Evolutionary conservation across 2,888 invertebrate genomes (phyloP).

Genomic region (Lasioglossum vierecki): DNA sequence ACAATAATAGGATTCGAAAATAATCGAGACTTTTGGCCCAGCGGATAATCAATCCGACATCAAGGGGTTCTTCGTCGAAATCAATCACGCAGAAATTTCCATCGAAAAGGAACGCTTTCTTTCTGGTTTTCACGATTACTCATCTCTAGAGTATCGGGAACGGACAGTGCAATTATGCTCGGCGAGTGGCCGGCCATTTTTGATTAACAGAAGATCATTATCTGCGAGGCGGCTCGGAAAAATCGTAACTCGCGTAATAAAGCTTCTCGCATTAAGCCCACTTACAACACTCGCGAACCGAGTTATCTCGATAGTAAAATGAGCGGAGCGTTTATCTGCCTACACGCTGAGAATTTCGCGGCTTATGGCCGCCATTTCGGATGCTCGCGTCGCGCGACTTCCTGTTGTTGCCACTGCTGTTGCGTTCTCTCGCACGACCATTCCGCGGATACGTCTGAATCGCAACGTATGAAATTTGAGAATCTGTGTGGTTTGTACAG

Average conservation of each 20-base stretch:
- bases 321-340: conserved; percentile 62
- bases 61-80: not conserved
- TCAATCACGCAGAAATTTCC: not conserved
- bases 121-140: not conserved
- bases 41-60: not conserved
- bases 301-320: conserved; percentile 60
- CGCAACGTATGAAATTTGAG: not conserved
- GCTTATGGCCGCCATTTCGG: conserved; percentile 21
- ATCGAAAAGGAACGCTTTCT: not conserved
- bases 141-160: not conserved
- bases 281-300: conserved; percentile 34
- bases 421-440: conserved; percentile 45
- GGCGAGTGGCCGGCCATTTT: conserved; percentile 37
- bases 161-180: conserved; percentile 37
- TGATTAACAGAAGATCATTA: conserved; percentile 49
- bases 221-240: conserved; percentile 19
- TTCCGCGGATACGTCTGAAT: conserved; percentile 41
- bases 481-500: not conserved
- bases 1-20: no score
- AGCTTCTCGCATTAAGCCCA: conserved; percentile 52
- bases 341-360: conserved; percentile 63
- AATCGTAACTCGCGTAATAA: conserved; percentile 49
- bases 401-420: conserved; percentile 61
- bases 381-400: conserved; percentile 52
- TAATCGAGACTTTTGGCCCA: not conserved